A percentile compares a stretch with the other conserved stretches of the same genome.
Evolutionary conservation across 1,140 invertebrate species (phyloP).

Genomic region (Epicauta chinensis): DNA sequence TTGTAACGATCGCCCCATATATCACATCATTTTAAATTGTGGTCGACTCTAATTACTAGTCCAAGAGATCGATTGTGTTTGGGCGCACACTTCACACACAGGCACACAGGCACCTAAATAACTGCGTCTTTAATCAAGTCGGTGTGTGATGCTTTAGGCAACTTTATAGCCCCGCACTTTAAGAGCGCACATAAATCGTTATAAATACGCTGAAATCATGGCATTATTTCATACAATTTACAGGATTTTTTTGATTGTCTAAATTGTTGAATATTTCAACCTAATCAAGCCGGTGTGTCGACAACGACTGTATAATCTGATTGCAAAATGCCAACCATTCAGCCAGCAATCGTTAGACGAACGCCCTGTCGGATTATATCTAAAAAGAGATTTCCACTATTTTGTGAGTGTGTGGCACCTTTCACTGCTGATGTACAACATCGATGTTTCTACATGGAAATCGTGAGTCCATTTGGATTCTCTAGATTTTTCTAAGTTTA

Average conservation of each 20-base stretch:
- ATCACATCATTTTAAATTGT: conserved; percentile 13
- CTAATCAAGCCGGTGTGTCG: neutral
- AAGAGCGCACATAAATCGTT: conserved; percentile 11
- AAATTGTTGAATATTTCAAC: too few species aligned
- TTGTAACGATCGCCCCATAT: conserved; percentile 13
- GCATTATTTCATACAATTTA: conserved; percentile 8
- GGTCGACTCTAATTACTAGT: conserved; percentile 15
- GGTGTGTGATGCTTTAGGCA: conserved; percentile 3
- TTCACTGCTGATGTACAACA: conserved; percentile 21
- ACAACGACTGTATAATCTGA: neutral
- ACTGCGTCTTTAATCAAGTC: conserved; percentile 15
- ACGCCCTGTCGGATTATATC: conserved; percentile 12
- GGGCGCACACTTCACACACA: conserved; percentile 12
- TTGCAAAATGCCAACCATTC: conserved; percentile 14
- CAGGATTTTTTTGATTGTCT: neutral
- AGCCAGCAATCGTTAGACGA: conserved; percentile 15
- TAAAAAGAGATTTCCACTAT: conserved; percentile 15
- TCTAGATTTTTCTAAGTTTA: neutral
- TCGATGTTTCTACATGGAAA: conserved; percentile 5
- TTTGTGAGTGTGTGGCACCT: conserved; percentile 20
- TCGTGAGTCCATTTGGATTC: conserved; percentile 9
- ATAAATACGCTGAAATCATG: conserved; percentile 12
- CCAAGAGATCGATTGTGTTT: conserved; percentile 13
- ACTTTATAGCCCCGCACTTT: conserved; percentile 8
- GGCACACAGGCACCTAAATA: neutral